Evolutionary conservation across 2,888 invertebrate genomes (phyloP).

Genomic region (Eupithecia subumbrata): DNA sequence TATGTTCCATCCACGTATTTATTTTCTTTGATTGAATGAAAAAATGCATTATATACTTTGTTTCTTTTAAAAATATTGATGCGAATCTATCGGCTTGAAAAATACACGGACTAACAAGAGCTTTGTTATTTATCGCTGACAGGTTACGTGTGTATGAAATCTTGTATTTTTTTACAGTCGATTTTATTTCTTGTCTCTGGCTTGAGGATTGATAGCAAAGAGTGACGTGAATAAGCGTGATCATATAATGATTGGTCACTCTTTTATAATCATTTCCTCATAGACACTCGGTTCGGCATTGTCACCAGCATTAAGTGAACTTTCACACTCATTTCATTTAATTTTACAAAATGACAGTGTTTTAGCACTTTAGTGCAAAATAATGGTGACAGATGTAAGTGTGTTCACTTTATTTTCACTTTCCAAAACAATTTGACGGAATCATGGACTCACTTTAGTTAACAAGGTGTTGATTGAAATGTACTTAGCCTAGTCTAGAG

Average conservation of each 20-base stretch:
- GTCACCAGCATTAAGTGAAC: constrained; percentile 22
- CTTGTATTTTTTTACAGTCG: too few relatives aligned
- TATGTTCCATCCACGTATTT: too few relatives aligned
- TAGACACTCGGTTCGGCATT: constrained; percentile 7
- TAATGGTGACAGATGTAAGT: constrained; percentile 28
- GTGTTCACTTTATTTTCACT: constrained; percentile 21
- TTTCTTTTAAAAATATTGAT: too few relatives aligned
- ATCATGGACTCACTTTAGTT: background rate
- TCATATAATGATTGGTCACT: constrained; percentile 5
- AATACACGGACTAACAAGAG: too few relatives aligned
- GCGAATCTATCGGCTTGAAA: too few relatives aligned
- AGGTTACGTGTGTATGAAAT: too few relatives aligned
- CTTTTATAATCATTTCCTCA: background rate
- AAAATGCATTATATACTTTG: too few relatives aligned
- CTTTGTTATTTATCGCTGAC: too few relatives aligned
- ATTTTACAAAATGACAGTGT: constrained; percentile 26
- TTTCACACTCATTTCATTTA: constrained; percentile 28
- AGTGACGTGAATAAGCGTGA: background rate
- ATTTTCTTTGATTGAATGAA: too few relatives aligned
- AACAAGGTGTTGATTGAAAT: constrained; percentile 10
- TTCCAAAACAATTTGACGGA: constrained; percentile 32
- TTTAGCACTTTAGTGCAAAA: constrained; percentile 26
- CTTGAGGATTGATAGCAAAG: background rate
- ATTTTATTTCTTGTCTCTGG: too few relatives aligned
- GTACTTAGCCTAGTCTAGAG: background rate